Evolutionary conservation across 2,888 invertebrate species (phyloP).

Genomic region (Caenorhabditis drosophilae): DNA sequence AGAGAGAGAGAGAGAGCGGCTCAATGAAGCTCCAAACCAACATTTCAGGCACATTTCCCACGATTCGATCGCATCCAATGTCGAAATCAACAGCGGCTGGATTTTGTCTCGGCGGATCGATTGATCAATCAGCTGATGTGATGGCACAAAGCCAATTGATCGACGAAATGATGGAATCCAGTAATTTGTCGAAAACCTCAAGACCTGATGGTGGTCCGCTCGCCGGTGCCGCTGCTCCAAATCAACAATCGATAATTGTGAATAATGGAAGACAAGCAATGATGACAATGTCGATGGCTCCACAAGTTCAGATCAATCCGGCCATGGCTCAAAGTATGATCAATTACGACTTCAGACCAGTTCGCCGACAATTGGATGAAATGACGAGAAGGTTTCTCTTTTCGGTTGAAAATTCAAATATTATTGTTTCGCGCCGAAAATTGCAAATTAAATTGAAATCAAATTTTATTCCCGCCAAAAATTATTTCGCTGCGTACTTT

Average conservation of each 20-base stretch:
- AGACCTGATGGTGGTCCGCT: conserved; percentile 38
- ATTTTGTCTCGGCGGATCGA: conserved; percentile 41
- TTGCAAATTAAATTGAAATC: too few species aligned
- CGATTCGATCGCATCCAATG: conserved; percentile 71
- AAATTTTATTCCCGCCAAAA: too few species aligned
- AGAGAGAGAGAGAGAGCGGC: too few species aligned
- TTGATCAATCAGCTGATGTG: conserved; percentile 29
- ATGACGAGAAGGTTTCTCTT: conserved; percentile 44
- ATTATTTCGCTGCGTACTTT: too few species aligned
- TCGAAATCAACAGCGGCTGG: conserved; percentile 61
- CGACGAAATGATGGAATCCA: conserved; percentile 51
- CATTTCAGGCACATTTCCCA: conserved; percentile 45
- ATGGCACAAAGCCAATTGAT: conserved; percentile 53
- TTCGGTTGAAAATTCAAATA: too few species aligned
- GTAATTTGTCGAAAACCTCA: conserved; percentile 52
- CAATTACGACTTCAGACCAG: conserved; percentile 42
- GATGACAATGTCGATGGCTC: conserved; percentile 31
- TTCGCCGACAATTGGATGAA: conserved; percentile 49
- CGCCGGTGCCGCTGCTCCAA: neutral
- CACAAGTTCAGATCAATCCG: conserved; percentile 42
- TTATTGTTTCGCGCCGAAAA: too few species aligned
- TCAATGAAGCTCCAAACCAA: too few species aligned
- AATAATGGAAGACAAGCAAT: conserved; percentile 8
- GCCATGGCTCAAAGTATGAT: conserved; percentile 50
- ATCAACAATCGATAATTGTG: conserved; percentile 18